A percentile compares a stretch with the other conserved stretches of the same genome.
Evolutionary conservation across 2,888 invertebrate genomes (phyloP).

Genomic region (Aricia artaxerxes): DNA sequence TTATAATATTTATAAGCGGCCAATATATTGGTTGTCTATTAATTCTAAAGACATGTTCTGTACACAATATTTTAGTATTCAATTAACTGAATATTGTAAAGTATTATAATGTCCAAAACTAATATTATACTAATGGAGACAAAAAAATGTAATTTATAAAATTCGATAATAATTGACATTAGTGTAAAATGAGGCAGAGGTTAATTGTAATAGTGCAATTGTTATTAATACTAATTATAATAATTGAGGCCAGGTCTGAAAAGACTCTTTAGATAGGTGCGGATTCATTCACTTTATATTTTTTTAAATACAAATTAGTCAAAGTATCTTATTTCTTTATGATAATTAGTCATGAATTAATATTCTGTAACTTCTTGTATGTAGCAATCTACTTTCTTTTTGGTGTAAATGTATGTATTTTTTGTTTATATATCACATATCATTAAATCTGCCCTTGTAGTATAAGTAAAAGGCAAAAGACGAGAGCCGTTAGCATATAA

Average conservation of each 20-base stretch:
- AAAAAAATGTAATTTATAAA: not conserved
- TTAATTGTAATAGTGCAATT: conserved; percentile 2
- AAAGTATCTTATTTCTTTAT: not conserved
- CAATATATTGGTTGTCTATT: not conserved
- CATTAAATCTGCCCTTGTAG: not conserved
- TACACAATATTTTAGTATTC: not conserved
- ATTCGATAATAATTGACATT: not conserved
- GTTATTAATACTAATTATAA: not conserved
- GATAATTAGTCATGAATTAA: not conserved
- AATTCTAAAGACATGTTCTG: not conserved
- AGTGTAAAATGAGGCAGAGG: not conserved
- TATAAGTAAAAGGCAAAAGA: not conserved
- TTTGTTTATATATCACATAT: not conserved
- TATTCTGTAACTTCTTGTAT: not conserved
- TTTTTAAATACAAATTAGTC: not conserved
- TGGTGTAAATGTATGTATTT: not conserved
- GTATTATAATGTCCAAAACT: not conserved
- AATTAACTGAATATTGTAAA: no score
- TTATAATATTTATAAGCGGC: not conserved
- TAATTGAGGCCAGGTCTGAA: not conserved
- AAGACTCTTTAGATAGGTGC: not conserved
- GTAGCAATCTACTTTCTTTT: not conserved
- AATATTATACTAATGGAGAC: no score
- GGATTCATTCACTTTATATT: not conserved
- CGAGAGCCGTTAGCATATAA: not conserved